Base-by-base conservation (phyloP, 2,888 invertebrate species). In the Vesta saturnalis region DNA sequence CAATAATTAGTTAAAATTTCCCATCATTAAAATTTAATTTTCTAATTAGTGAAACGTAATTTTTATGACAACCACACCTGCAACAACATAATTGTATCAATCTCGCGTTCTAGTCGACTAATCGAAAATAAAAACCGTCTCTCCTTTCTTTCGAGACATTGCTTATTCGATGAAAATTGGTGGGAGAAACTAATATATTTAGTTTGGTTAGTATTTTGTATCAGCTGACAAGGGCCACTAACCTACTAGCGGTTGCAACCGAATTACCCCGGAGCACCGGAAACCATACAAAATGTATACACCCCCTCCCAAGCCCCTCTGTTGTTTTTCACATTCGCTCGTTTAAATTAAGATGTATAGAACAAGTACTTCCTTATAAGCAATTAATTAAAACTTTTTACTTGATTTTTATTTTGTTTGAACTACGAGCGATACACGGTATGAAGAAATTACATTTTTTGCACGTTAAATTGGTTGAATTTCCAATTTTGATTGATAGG, bases 191-290 rank as follows among this genome's bases (percentile, higher is more conserved):
- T 16, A 21, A 64, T 23, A 16, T 59, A 15, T 64, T 64, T 43
- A 15, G 64, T 43, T 39, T 23, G 47, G 64, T 22, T 64, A 64
- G 64, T 64, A 64, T 23, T 22, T 19, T 4, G 4, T 16, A 59
- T 64, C 76, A 76, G 76, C 76, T 76, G 76, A 76, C 73, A 46
- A 69, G 68, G 73, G 74, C 73, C 74, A 74, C 65, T 76, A 71
- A 74, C 76, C 74, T 68, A 76, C 59, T 75, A 67, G 64, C 73
- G 73, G 58, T 62, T 19, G 43, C 58, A 57, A 39, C 57, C 72
- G 72, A 72, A 54, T 46, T 19, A 57, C 68, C 64, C 65, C 69
- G 69, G 65, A 65, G 59, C 46, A 39, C 57, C 52, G 52, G 52
- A 52, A 52, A 39, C 19, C 62, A 63, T 61, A 63, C 55, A 58